Conservation (phyloP, 1,140 invertebrate species). For the Varroa destructor region DNA sequence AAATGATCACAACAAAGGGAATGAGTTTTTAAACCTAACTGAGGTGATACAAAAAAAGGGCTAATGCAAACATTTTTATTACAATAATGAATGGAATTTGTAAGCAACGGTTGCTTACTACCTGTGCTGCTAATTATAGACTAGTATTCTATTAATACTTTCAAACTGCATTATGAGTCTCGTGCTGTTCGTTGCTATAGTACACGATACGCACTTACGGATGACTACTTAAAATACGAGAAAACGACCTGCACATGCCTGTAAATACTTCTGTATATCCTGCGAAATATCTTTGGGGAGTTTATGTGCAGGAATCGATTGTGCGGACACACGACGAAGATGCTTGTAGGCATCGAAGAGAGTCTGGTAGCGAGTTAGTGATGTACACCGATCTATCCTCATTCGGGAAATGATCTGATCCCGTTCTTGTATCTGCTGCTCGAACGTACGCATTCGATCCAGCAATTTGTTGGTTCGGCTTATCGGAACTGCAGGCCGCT, state of each 20-base stretch:
- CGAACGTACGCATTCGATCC: constrained; percentile 7
- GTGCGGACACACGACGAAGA: not conserved
- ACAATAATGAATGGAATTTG: too few relatives aligned
- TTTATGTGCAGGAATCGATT: constrained; percentile 23
- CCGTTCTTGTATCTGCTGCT: constrained; percentile 7
- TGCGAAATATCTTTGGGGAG: constrained; percentile 18
- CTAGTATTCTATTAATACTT: too few relatives aligned
- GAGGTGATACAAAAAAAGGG: too few relatives aligned
- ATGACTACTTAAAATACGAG: not conserved
- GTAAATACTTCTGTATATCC: not conserved
- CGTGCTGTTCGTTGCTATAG: too few relatives aligned
- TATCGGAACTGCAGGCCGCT: not conserved
- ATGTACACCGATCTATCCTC: not conserved
- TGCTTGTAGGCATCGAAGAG: constrained; percentile 21
- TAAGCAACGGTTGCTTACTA: too few relatives aligned
- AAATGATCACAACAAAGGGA: too few relatives aligned
- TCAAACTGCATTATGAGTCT: too few relatives aligned
- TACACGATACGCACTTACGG: too few relatives aligned
- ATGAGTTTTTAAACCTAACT: too few relatives aligned
- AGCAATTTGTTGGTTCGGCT: not conserved
- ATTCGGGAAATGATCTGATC: constrained; percentile 17
- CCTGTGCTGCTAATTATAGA: too few relatives aligned
- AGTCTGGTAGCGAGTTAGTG: constrained; percentile 1
- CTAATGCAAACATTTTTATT: too few relatives aligned
- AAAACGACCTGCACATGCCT: not conserved